These are phyloP conservation scores for Erynnis tages DNA, from an alignment of 2,888 invertebrate species.

Conservation along the genomic window DNA sequence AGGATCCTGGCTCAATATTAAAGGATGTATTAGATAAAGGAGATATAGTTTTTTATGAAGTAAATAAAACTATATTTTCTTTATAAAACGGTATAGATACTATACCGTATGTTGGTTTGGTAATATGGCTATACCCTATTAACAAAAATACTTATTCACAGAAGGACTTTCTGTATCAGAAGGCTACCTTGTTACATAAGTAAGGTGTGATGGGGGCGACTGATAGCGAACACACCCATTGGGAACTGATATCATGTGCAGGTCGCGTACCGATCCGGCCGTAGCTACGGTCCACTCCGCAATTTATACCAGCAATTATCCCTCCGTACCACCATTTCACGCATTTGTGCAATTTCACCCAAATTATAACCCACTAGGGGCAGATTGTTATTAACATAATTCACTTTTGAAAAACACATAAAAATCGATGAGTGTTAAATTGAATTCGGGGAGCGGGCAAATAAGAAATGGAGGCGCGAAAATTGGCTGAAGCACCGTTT, in stretches of 20 bases:
- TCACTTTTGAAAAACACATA: slow-evolving; percentile 62
- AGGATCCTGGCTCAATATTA: too few species aligned
- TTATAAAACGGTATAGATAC: too few species aligned
- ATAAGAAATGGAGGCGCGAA: slow-evolving; percentile 75
- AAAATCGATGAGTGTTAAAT: slow-evolving; percentile 77
- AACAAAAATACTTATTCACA: too few species aligned
- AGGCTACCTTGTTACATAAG: slow-evolving; percentile 6
- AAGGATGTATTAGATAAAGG: too few species aligned
- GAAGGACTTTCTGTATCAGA: neutral
- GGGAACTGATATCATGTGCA: slow-evolving; percentile 15
- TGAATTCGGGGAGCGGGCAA: slow-evolving; percentile 75
- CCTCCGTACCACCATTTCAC: slow-evolving; percentile 46
- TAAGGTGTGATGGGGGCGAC: slow-evolving; percentile 2
- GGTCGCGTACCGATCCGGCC: neutral
- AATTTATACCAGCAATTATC: slow-evolving; percentile 24
- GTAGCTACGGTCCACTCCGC: slow-evolving; percentile 11
- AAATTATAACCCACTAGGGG: slow-evolving; percentile 65
- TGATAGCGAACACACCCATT: slow-evolving; percentile 13
- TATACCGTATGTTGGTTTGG: too few species aligned
- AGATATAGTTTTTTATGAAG: too few species aligned
- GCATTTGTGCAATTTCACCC: slow-evolving; percentile 60
- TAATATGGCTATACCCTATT: neutral
- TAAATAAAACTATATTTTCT: too few species aligned
- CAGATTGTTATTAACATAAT: slow-evolving; percentile 66
- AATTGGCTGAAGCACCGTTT: slow-evolving; percentile 71